Evolutionary conservation across 2,888 invertebrate species (phyloP), one percentile per base, ranked within the genome.

Genomic region (Callyntrura guangdongensis): DNA sequence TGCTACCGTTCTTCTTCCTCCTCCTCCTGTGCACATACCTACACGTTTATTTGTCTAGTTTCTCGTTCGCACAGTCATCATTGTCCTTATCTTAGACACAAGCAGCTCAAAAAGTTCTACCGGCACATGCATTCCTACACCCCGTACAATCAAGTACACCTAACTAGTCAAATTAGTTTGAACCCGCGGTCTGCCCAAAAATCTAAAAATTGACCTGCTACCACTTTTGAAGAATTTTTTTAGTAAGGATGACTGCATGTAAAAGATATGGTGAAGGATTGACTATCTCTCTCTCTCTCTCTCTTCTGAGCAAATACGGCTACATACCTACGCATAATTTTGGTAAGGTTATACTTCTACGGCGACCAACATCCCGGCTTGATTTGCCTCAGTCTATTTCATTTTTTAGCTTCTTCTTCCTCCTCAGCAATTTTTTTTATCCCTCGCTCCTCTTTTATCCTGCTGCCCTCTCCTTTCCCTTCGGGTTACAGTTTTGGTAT

Each of bases 401-500:
- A n/a, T 49, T 22, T n/a, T n/a, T n/a, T n/a, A n/a, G n/a, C n/a
- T n/a, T n/a, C n/a, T n/a, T 47, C 22, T 22, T 49, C 20, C 14
- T 74, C 22, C 74, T 47, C 49, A 11, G 14, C 8, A 22, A 6
- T 20, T 59, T 59, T 20, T 25, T 59, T 59, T 36, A 47, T 61
- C 45, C 64, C 64, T 47, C 12, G 14, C 14, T 25, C 45, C 11
- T 82, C 56, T 79, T 36, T 36, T 36, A 36, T 36, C 27, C 27
- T 14, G 45, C 45, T 56, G 20, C 14, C 20, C 6, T 20, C 81
- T 79, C 67, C 77, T 86, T 84, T 79, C 89, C 85, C 85, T 89
- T 89, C 79, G 59, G 85, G 89, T 89, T 89, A 89, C 84, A 85
- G 59, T 77, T 85, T 89, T 89, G 89, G 89, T 89, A 85, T 84